Evolutionary conservation across 2,888 invertebrate species (phyloP).

Genomic region (Boloria euphrosyne): DNA sequence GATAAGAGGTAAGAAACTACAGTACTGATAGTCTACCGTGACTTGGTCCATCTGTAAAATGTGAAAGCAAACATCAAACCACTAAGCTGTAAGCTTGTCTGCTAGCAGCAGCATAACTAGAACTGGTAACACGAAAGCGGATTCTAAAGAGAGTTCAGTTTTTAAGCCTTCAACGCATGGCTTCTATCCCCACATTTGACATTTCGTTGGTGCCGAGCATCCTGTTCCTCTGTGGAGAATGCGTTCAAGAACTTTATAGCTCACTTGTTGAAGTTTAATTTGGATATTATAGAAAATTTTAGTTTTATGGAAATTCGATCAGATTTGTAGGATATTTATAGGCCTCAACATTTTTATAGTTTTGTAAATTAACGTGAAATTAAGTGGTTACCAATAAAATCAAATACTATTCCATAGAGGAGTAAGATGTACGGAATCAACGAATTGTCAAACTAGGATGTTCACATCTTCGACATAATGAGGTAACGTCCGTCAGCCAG

Average conservation of each 20-base stretch:
- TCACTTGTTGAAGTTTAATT: neutral
- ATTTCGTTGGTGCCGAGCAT: conserved; percentile 48
- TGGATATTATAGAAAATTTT: neutral
- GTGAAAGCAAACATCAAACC: conserved; percentile 49
- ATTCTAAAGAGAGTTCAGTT: conserved; percentile 29
- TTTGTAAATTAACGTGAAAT: conserved; percentile 37
- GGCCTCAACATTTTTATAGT: neutral
- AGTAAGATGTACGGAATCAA: conserved; percentile 46
- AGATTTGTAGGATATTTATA: neutral
- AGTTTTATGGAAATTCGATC: neutral
- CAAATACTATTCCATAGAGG: conserved; percentile 45
- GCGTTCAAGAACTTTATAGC: conserved; percentile 31
- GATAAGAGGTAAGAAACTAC: conserved; percentile 46
- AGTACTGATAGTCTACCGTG: conserved; percentile 67
- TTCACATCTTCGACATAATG: conserved; percentile 78
- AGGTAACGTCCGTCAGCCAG: conserved; percentile 82
- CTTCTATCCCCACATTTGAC: conserved; percentile 42
- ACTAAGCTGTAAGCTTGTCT: conserved; percentile 52
- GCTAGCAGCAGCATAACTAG: conserved; percentile 19
- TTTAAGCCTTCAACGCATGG: conserved; percentile 34
- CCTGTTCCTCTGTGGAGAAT: conserved; percentile 35
- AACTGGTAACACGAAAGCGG: conserved; percentile 26
- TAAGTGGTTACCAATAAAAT: conserved; percentile 45
- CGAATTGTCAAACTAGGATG: conserved; percentile 49
- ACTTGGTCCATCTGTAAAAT: conserved; percentile 73